These are phyloP conservation scores for Sphinx pinastri DNA, from an alignment of 2,888 invertebrate species.

Conservation along the genomic window DNA sequence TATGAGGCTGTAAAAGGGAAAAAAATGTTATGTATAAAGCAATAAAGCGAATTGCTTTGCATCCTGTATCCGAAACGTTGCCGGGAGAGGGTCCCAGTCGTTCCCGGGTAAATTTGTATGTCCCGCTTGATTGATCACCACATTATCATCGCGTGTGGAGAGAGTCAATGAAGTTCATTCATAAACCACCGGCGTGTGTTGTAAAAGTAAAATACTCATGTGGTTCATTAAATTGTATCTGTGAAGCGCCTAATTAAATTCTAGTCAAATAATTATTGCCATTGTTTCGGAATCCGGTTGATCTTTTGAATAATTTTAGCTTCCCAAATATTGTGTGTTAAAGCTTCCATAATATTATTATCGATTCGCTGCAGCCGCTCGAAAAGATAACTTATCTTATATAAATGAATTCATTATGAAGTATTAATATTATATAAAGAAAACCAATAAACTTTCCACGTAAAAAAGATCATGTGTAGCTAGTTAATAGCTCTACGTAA, in stretches of 20 bases:
- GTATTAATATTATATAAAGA: neutral
- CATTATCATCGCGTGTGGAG: slow-evolving; percentile 46
- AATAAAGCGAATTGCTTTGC: slow-evolving; percentile 59
- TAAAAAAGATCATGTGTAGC: neutral
- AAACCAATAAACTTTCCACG: neutral
- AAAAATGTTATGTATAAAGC: slow-evolving; percentile 47
- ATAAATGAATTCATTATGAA: neutral
- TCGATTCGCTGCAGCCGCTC: neutral
- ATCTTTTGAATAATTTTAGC: too few species aligned
- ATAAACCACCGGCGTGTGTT: slow-evolving; percentile 22
- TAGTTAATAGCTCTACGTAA: neutral
- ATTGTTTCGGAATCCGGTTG: neutral
- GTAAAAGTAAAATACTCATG: neutral
- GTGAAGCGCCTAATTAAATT: neutral
- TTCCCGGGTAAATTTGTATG: slow-evolving; percentile 47
- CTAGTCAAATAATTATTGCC: slow-evolving; percentile 2
- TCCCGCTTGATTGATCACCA: slow-evolving; percentile 57
- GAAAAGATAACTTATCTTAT: neutral
- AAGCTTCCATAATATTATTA: too few species aligned
- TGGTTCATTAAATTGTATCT: neutral
- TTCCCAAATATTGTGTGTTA: too few species aligned
- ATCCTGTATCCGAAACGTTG: slow-evolving; percentile 53
- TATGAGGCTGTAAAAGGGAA: slow-evolving; percentile 34
- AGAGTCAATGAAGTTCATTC: slow-evolving; percentile 41
- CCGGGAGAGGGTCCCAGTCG: slow-evolving; percentile 37